Evolutionary conservation across 2,797 vertebrate genomes (phyloP), one percentile per base, ranked within the genome.

Genomic region (Thripadectes ignobilis): DNA sequence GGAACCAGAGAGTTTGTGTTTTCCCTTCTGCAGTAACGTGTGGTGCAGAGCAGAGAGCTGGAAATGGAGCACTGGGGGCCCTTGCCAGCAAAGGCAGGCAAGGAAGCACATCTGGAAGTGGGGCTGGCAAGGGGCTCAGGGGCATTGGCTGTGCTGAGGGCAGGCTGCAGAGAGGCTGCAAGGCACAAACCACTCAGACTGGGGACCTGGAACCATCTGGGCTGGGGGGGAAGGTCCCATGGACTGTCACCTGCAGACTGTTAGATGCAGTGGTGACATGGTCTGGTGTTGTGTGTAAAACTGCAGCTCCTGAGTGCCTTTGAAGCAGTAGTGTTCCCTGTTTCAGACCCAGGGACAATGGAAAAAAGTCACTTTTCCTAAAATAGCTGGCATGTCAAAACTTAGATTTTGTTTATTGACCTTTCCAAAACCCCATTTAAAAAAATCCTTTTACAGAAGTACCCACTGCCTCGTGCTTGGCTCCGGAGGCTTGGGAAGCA

Each of bases 401-500:
- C 16, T 51, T 30, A n/a, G 63, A 43, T 62, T 79, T 86, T 90
- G 81, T 83, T 79, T 85, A 72, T 32, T 80, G 85, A 54, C 51
- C 54, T 85, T 95, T 78, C 54, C 36, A 76, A 67, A 89, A 63
- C 24, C 46, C 74, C 45, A 18, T 14, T 4, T 63, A 82, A 59
- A 82, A 54, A 51, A 77, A 23, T 74, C 57, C 57, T 87, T 93
- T 80, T 77, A 39, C 45, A 67, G 78, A 87, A 87, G 57, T 19
- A 30, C 26, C 43, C 0, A 1, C 39, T 4, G 14, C 65, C 46
- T 43, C 0, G 2, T 4, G 8, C 58, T 78, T 71, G 55, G 63
- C 78, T 57, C 38, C 0, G 0, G 54, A 61, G 63, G 27, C 36
- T 46, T 0, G 0, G 79, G 83, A 26, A 68, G 67, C 1, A 0